Evolutionary conservation across 2,797 vertebrate genomes (phyloP).

Genomic region (Micrastur ruficollis): DNA sequence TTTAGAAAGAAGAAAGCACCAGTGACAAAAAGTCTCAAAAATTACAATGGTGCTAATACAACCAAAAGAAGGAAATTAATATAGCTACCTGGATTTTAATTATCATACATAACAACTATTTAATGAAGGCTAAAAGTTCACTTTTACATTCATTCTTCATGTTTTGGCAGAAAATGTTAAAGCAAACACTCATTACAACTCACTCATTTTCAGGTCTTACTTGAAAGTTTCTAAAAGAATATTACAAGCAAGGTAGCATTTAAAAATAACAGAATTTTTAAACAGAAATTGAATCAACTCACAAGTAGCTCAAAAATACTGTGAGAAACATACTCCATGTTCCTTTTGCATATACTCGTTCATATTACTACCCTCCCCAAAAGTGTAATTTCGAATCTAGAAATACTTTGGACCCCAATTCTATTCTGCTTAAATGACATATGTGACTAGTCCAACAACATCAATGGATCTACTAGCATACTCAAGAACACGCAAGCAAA

Average conservation of each 20-base stretch:
- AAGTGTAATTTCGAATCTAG: neutral
- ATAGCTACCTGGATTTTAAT: neutral
- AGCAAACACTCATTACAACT: neutral
- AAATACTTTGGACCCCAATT: neutral
- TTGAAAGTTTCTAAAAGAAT: neutral
- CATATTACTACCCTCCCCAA: neutral
- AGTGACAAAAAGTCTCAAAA: neutral
- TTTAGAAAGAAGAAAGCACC: neutral
- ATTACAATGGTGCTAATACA: neutral
- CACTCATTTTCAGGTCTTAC: neutral
- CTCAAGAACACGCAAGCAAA: neutral
- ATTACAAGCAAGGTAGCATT: neutral
- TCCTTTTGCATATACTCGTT: neutral
- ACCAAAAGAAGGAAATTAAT: neutral
- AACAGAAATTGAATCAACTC: neutral
- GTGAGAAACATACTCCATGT: neutral
- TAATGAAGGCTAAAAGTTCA: neutral
- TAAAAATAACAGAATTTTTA: neutral
- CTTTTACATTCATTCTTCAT: neutral
- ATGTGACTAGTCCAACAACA: neutral
- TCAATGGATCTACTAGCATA: neutral
- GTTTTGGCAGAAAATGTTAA: neutral
- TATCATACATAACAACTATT: neutral
- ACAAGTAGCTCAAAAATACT: neutral
- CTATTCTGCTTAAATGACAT: neutral